Evolutionary conservation across 2,113 vertebrate species (phyloP), one percentile per base, ranked within the genome.

Genomic region (Hippolais icterina): DNA sequence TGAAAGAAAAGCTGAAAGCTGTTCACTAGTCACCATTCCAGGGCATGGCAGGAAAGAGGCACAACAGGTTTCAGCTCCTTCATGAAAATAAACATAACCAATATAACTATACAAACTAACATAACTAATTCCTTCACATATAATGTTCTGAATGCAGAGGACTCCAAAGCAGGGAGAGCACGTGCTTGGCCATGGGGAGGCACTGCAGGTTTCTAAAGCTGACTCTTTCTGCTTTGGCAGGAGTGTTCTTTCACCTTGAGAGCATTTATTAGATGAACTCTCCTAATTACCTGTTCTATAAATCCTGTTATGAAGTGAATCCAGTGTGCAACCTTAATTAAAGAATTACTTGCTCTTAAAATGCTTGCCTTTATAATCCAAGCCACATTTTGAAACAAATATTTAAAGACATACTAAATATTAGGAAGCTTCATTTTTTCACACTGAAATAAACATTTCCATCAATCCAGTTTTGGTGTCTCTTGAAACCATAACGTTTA

Each of bases 11-110:
- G 33, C 68, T 66, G 77, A 25, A 49, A 88, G 35, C 16, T 64
- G 15, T 24, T 71, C 57, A 9, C 24, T 6, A 11, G 20, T 44
- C 22, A 37, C 44, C 23, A 15, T 70, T 60, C 79, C 46, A 33
- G 65, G 50, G 12, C 29, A 37, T 5, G 3, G 35, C 13, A 66
- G 54, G 29, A 52, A 85, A 65, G 21, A 74, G 15, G 23, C 21
- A 46, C 16, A 21, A 5, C 5, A 11, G 0, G 1, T 27, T 61
- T 42, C 4, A 11, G 7, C 25, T 4, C 15, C 21, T 29, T 44
- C 20, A 1, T n/a, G 53, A 27, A 54, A 77, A 54, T 12, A 71
- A 23, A 10, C 29, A 6, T 17, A 35, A n/a, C 19, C 19, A 41
- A 59, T 17, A 14, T 41, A 56, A 28, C 25, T 16, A 2, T 16